A percentile compares a stretch with the other conserved stretches of the same genome.
phyloP scores from a whole-genome alignment of 2,797 vertebrate genomes.

The Hipposideros larvatus region DNA sequence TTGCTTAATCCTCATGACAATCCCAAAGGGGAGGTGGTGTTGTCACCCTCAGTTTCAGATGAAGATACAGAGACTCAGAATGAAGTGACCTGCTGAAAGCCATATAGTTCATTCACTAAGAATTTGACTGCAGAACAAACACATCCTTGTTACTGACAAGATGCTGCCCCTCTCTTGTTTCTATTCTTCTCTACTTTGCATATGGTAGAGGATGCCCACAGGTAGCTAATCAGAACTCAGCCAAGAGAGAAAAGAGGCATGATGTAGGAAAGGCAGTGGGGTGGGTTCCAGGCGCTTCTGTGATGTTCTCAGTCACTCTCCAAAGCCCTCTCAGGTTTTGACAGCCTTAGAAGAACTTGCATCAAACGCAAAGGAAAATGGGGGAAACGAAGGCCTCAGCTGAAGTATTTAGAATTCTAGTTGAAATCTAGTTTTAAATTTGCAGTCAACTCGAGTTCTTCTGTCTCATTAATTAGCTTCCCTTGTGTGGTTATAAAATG shows the following conservation, averaged over 20 bases:
- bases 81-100: neutral
- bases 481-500: neutral
- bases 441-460: neutral
- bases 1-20: neutral
- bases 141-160: neutral
- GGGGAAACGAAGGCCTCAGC: neutral
- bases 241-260: neutral
- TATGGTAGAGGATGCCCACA: neutral
- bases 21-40: neutral
- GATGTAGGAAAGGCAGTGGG: neutral
- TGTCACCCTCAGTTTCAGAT: neutral
- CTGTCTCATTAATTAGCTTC: neutral
- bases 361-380: neutral
- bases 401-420: neutral
- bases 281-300: fast-evolving
- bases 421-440: neutral
- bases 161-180: neutral
- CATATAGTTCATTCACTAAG: neutral
- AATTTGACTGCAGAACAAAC: neutral
- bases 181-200: neutral
- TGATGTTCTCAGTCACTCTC: neutral
- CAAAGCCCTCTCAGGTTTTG: neutral
- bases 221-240: neutral
- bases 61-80: neutral
- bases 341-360: neutral